Conservation (phyloP, 1,140 invertebrate genomes). For the Monochamus saltuarius region DNA sequence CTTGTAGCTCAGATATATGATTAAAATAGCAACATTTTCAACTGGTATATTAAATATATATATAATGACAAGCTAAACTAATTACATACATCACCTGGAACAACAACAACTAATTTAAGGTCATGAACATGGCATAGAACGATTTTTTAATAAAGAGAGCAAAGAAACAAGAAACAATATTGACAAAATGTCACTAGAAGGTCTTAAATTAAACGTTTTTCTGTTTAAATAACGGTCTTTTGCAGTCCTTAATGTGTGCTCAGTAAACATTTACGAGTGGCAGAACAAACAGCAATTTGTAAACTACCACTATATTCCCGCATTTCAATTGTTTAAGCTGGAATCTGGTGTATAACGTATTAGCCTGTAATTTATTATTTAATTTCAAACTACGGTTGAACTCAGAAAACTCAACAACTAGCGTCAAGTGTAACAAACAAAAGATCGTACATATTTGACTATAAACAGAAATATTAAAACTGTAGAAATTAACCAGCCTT, state of each 20-base stretch:
- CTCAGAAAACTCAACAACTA: neutral
- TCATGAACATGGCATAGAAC: too few relatives aligned
- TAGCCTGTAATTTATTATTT: too few relatives aligned
- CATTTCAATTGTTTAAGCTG: neutral
- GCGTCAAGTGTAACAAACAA: neutral
- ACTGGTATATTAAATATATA: too few relatives aligned
- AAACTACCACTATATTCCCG: slow-evolving; percentile 10
- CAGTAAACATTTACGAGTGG: slow-evolving; percentile 5
- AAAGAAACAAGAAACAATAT: slow-evolving; percentile 1
- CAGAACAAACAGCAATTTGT: slow-evolving; percentile 5
- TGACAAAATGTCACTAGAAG: neutral
- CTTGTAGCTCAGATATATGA: too few relatives aligned
- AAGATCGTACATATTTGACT: neutral
- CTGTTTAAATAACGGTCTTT: neutral
- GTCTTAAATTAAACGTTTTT: neutral
- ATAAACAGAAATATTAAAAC: too few relatives aligned
- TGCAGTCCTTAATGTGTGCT: neutral
- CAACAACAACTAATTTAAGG: too few relatives aligned
- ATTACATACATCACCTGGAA: too few relatives aligned
- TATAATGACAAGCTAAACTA: too few relatives aligned
- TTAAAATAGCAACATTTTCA: too few relatives aligned
- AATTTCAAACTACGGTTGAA: too few relatives aligned
- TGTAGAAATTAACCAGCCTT: too few relatives aligned
- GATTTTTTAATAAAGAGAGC: neutral
- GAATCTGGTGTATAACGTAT: neutral